phyloP scores from a whole-genome alignment of 2,888 invertebrate genomes.

The Ctenicera cuprea region DNA sequence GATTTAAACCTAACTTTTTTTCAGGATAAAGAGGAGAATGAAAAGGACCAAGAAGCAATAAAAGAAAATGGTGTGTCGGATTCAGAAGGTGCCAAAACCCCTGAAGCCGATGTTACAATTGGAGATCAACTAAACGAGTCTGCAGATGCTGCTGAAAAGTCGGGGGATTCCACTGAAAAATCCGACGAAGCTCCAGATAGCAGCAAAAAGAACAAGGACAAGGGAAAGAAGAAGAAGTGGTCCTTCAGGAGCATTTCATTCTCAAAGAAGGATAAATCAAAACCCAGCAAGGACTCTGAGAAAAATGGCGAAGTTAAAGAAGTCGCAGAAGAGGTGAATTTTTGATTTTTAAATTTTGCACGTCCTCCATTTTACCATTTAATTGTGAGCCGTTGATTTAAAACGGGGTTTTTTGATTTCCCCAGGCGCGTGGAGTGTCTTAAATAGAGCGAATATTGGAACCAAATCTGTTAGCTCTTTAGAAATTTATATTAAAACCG shows the following conservation, averaged over 20 bases:
- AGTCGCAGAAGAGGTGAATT: slow-evolving; percentile 80
- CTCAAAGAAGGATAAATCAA: slow-evolving; percentile 90
- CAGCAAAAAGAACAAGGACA: slow-evolving; percentile 68
- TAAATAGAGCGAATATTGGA: neutral
- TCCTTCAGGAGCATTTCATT: slow-evolving; percentile 92
- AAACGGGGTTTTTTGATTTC: neutral
- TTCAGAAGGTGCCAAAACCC: slow-evolving; percentile 65
- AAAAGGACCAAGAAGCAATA: slow-evolving; percentile 63
- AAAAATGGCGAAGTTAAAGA: slow-evolving; percentile 78
- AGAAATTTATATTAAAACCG: slow-evolving; percentile 31
- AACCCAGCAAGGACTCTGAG: slow-evolving; percentile 81
- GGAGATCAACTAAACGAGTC: slow-evolving; percentile 71
- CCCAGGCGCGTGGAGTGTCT: neutral
- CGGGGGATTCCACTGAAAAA: slow-evolving; percentile 55
- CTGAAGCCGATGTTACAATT: slow-evolving; percentile 65
- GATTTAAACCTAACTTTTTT: slow-evolving; percentile 44
- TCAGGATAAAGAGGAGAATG: slow-evolving; percentile 69
- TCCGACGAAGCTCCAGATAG: slow-evolving; percentile 63
- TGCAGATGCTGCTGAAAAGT: slow-evolving; percentile 65
- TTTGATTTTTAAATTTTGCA: slow-evolving; percentile 31
- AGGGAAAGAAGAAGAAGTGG: slow-evolving; percentile 90
- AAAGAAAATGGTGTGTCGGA: slow-evolving; percentile 70
- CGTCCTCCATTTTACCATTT: neutral
- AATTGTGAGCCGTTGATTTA: neutral
- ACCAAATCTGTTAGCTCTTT: neutral